Evolutionary conservation across 1,140 invertebrate species (phyloP).

Genomic region (Hyposmocoma kahamanoa): DNA sequence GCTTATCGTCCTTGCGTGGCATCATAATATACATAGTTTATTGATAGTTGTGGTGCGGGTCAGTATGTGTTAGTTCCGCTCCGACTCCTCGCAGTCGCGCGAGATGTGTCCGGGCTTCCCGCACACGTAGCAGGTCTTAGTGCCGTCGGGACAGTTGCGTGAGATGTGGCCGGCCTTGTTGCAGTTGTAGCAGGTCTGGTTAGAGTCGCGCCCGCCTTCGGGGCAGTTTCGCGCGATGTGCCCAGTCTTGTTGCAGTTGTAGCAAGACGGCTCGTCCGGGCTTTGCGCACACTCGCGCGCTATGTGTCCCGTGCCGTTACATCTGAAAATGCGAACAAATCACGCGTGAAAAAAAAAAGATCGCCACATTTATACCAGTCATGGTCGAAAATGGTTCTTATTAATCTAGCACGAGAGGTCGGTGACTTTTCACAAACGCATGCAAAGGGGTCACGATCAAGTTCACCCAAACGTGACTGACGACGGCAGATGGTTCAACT

Average conservation of each 20-base stretch:
- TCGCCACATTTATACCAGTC: too few relatives aligned
- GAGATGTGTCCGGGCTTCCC: conserved; percentile 92
- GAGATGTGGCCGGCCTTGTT: conserved; percentile 92
- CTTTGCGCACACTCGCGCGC: conserved; percentile 91
- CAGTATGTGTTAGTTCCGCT: conserved; percentile 75
- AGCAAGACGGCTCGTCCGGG: conserved; percentile 86
- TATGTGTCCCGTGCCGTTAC: conserved; percentile 89
- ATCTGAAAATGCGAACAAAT: conserved; percentile 77
- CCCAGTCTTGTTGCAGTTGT: conserved; percentile 91
- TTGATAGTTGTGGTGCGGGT: conserved; percentile 36
- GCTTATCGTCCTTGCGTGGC: conserved; percentile 69
- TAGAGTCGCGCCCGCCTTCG: conserved; percentile 76
- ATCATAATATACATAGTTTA: conserved; percentile 63
- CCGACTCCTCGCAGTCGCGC: conserved; percentile 89
- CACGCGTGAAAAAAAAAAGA: background rate
- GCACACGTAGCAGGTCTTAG: conserved; percentile 91
- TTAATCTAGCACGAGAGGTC: too few relatives aligned
- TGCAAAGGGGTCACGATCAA: too few relatives aligned
- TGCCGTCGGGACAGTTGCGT: conserved; percentile 89
- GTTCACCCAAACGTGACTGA: too few relatives aligned
- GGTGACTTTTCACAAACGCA: too few relatives aligned
- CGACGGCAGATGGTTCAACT: too few relatives aligned
- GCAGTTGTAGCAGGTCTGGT: conserved; percentile 90
- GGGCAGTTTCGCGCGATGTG: conserved; percentile 92
- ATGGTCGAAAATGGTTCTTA: too few relatives aligned